A percentile compares a stretch with the other conserved stretches of the same genome.
Evolutionary conservation across 2,113 vertebrate species (phyloP).

Genomic region (Alectura lathami): DNA sequence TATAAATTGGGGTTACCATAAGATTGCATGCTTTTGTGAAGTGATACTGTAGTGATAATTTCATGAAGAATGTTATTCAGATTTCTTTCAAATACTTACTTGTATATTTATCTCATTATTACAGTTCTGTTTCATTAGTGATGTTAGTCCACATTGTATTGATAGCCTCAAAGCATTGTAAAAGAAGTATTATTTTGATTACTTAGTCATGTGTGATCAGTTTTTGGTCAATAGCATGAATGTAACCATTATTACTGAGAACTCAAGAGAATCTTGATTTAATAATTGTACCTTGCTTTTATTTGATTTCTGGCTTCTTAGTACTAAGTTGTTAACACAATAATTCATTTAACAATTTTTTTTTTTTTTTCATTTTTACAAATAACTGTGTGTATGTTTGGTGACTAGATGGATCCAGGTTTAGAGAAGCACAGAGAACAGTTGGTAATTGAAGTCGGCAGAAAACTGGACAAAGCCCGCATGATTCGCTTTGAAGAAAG

Average conservation of each 20-base stretch:
- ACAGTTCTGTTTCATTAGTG: neutral
- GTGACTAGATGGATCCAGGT: constrained; percentile 86
- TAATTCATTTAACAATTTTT: neutral
- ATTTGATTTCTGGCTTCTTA: neutral
- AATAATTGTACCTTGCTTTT: neutral
- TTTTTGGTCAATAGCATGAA: neutral
- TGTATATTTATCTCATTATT: neutral
- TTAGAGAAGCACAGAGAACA: constrained; percentile 92
- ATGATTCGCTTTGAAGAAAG: constrained; percentile 99
- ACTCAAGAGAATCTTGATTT: neutral
- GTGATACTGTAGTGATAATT: neutral
- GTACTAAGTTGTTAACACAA: neutral
- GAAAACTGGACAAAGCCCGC: constrained; percentile 93
- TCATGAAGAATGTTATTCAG: neutral
- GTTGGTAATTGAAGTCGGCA: constrained; percentile 88
- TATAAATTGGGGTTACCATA: neutral
- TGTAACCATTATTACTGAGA: neutral
- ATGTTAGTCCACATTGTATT: neutral
- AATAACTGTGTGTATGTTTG: neutral
- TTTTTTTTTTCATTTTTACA: neutral
- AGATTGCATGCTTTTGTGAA: neutral
- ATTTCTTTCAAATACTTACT: neutral
- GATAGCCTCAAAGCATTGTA: neutral
- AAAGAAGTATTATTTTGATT: neutral
- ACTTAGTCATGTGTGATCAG: neutral